These are phyloP conservation scores for Lophius piscatorius DNA, from an alignment of 2,113 vertebrate genomes.

Conservation along the genomic window DNA sequence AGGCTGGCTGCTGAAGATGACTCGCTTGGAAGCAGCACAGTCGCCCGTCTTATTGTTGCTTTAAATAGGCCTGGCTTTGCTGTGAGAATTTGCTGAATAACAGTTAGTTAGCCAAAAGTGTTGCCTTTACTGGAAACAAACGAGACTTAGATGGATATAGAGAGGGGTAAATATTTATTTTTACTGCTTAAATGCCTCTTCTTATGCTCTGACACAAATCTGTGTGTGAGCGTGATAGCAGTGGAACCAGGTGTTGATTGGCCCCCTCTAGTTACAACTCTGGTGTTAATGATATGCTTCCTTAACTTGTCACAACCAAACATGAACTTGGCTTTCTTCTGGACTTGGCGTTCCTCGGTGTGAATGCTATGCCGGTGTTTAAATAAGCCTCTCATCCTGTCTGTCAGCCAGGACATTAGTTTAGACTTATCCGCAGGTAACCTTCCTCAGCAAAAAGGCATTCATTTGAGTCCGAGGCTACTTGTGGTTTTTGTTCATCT, in stretches of 20 bases:
- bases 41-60: conserved; percentile 67
- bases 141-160: too few species aligned
- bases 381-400: neutral
- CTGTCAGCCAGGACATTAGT: neutral
- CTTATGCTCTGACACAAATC: conserved; percentile 21
- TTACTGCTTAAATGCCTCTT: conserved; percentile 41
- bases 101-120: conserved; percentile 14
- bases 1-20: conserved; percentile 86
- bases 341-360: conserved; percentile 12
- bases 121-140: conserved; percentile 3
- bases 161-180: neutral
- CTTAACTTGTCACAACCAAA: conserved; percentile 32
- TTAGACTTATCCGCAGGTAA: neutral
- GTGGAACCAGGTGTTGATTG: conserved; percentile 66
- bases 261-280: conserved; percentile 37
- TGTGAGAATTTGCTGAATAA: neutral
- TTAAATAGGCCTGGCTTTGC: conserved; percentile 64
- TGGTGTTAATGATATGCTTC: conserved; percentile 61
- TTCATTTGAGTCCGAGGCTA: too few species aligned
- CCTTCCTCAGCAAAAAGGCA: neutral
- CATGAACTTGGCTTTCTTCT: conserved; percentile 50
- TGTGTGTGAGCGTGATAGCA: conserved; percentile 21
- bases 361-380: neutral
- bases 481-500: too few species aligned
- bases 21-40: conserved; percentile 81